Percentiles rank a stretch among this genome's conserved stretches.
Evolutionary conservation across 2,888 invertebrate genomes (phyloP).

Genomic region (Antitype chi): DNA sequence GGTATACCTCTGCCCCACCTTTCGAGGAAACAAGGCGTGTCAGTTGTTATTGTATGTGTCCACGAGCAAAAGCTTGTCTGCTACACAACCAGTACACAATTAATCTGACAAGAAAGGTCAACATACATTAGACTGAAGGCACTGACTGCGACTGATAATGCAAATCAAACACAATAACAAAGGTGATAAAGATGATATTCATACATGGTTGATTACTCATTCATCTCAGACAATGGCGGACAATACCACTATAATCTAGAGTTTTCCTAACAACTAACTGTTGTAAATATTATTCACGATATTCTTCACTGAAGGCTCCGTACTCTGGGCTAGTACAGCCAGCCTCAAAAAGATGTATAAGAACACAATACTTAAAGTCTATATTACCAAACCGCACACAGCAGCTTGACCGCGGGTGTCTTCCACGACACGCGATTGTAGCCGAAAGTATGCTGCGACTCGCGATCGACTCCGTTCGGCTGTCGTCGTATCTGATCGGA

Average conservation of each 20-base stretch:
- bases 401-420: too few relatives aligned
- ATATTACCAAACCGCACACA: too few relatives aligned
- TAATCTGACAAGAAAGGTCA: conserved; percentile 3
- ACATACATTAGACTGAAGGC: background rate
- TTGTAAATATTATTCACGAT: background rate
- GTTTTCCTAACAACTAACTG: background rate
- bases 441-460: too few relatives aligned
- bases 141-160: conserved; percentile 28
- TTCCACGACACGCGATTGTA: too few relatives aligned
- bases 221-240: conserved; percentile 19
- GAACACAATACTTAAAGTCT: too few relatives aligned
- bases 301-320: background rate
- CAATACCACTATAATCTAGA: background rate
- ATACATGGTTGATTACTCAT: conserved; percentile 4
- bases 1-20: background rate
- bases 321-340: background rate
- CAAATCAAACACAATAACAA: background rate
- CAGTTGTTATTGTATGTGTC: background rate
- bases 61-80: background rate
- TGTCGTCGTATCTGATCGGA: too few relatives aligned
- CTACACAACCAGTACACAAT: background rate
- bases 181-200: conserved; percentile 6
- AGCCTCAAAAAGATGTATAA: background rate
- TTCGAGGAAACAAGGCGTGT: background rate
- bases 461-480: too few relatives aligned